Base-by-base conservation (phyloP, 1,140 invertebrate species). In the Trichonephila inaurata region DNA sequence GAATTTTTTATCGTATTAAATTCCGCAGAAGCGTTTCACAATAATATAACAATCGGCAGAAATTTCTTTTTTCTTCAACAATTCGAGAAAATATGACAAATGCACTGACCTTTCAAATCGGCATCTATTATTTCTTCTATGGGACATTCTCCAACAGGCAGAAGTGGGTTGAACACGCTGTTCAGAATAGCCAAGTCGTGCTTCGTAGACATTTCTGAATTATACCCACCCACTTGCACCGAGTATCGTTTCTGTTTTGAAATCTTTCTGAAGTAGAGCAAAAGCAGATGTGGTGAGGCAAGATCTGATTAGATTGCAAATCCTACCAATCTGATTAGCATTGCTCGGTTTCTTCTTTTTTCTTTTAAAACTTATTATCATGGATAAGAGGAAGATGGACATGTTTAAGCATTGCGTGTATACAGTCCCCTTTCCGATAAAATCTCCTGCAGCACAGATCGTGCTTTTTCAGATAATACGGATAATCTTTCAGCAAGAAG, bases 111-210 rank as follows among this genome's bases (percentile, higher is more conserved):
- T 94, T 94, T 94, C 87, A 95, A 94, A 51, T 95, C 94, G 28
- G 94, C 91, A 14, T 94, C 87, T 33, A 95, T 94, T 66, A 94
- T 94, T 14, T 95, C 94, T 24, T 95, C 95, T 40, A 95, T 94
- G 18, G 95, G 94, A 85, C 95, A 94, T 94, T 96, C 95, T 21
- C 95, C 95, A n/a, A 95, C 94, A 1, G 96, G 96, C 81, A 96
- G 95, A 21, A 97, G 93, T 51, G 97, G 97, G 95, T 97, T 97
- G 91, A 97, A 97, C 94, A 97, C 97, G 72, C 95, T 95, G 92
- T 97, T 96, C 51, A 97, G 95, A 94, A 97, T 96, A 44, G 96
- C 96, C 94, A 96, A 95, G 95, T 97, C 97, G 92, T 96, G 95
- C 94, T 96, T 94, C 60, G 96, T 95, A 12, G 96, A 89, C 96